Evolutionary conservation across 2,113 vertebrate genomes (phyloP), one percentile per base, ranked within the genome.

Genomic region (Plectropomus leopardus): DNA sequence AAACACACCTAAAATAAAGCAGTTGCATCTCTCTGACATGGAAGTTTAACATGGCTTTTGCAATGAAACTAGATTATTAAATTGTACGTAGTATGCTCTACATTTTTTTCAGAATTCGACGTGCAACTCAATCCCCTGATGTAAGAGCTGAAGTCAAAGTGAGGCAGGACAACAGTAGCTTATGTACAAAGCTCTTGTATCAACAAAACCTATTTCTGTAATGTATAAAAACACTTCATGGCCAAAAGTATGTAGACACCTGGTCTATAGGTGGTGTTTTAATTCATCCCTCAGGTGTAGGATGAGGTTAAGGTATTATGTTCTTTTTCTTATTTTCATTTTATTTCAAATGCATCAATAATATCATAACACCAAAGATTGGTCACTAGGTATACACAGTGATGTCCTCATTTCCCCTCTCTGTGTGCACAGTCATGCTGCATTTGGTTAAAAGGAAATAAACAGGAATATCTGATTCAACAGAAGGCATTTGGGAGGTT

Each of bases 281-380:
- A 40, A 14, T 71, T 66, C 3, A 51, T 42, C 10, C 10, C 24
- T 11, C 6, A 30, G 15, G 6, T 14, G 19, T 57, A 7, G 55
- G 3, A 58, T 4, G 4, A 1, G 10, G 0, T 13, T 24, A 10
- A 16, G 28, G 6, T 66, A 17, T 0, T 70, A 26, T 23, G 0
- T 2, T 14, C 1, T 23, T 26, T 15, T 44, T 24, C 21, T 57
- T 48, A n/a, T 21, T 54, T 30, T 5, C 17, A 23, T 4, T 3
- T 5, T 1, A 8, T 23, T 7, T 6, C 14, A 23, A 40, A 63
- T 17, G 11, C 7, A 21, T 19, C 2, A 23, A 3, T 14, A 36
- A n/a, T 42, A 17, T 17, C 7, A 15, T 44, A 44, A 36, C 4
- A 9, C 21, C 4, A 40, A 36, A 26, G 17, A 16, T 17, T 16